These are phyloP conservation scores for Drosophila vallismaia DNA, from an alignment of 2,888 invertebrate genomes.

Conservation along the genomic window DNA sequence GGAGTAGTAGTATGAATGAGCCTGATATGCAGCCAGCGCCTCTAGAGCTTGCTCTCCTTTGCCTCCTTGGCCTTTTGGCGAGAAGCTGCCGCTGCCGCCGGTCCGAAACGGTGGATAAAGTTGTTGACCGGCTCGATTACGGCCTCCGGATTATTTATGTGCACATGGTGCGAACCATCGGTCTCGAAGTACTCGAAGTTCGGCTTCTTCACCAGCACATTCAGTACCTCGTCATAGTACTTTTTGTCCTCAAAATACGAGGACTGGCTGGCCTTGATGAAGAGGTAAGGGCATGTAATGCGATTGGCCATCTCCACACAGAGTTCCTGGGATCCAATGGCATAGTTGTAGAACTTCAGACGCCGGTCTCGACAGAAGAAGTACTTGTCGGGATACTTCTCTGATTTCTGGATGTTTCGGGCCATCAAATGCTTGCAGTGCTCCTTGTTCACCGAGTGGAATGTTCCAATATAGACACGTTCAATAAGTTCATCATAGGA, in stretches of 20 bases:
- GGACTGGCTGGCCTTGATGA: constrained; percentile 86
- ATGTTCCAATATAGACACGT: constrained; percentile 86
- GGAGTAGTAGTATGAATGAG: too few species aligned
- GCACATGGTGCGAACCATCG: constrained; percentile 89
- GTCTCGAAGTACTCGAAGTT: constrained; percentile 86
- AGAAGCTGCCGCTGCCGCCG: constrained; percentile 87
- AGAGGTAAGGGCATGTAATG: constrained; percentile 87
- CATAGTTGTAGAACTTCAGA: constrained; percentile 85
- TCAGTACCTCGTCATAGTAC: constrained; percentile 86
- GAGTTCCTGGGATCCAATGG: constrained; percentile 84
- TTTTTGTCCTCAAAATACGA: constrained; percentile 86
- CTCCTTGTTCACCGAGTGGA: constrained; percentile 86
- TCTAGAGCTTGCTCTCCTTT: constrained; percentile 83
- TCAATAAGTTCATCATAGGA: constrained; percentile 87
- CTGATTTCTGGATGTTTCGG: constrained; percentile 86
- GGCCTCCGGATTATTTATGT: constrained; percentile 88
- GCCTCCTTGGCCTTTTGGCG: constrained; percentile 84
- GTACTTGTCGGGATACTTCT: constrained; percentile 86
- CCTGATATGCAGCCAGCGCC: neutral
- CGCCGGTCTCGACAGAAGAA: constrained; percentile 88
- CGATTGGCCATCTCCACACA: constrained; percentile 86
- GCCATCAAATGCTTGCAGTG: constrained; percentile 85
- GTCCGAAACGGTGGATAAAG: constrained; percentile 86
- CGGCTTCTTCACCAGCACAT: constrained; percentile 85
- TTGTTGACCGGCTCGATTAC: constrained; percentile 86